phyloP scores from a whole-genome alignment of 2,113 vertebrate species.

The Ctenomys sociabilis region DNA sequence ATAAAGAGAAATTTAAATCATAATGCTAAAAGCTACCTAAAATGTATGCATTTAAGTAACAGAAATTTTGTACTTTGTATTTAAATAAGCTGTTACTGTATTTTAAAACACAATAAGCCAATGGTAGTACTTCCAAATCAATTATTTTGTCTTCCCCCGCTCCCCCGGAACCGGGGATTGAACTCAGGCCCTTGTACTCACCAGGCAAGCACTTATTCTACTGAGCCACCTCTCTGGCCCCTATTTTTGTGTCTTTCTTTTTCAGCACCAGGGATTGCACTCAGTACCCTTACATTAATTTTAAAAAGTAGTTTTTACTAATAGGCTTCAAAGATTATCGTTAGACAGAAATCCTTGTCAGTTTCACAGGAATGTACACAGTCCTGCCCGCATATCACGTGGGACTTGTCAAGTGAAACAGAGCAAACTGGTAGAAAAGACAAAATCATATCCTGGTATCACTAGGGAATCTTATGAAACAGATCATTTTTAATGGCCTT shows the following conservation, averaged over 20 bases:
- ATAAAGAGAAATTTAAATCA: conserved; percentile 43
- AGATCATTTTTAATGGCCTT: conserved; percentile 17
- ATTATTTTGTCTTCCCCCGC: background rate
- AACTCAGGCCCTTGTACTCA: no score
- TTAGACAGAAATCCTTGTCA: background rate
- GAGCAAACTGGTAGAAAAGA: background rate
- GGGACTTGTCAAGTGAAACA: background rate
- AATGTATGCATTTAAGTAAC: conserved; percentile 27
- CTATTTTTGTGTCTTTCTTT: no score
- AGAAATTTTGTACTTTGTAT: conserved; percentile 27
- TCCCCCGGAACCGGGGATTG: no score
- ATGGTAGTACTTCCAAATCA: background rate
- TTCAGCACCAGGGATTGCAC: no score
- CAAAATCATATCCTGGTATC: background rate
- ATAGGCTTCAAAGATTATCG: background rate
- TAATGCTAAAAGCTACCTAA: conserved; percentile 60
- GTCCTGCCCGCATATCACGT: background rate
- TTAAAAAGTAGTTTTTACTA: conserved; percentile 21
- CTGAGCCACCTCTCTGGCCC: no score
- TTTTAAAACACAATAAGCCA: background rate
- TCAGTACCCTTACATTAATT: background rate
- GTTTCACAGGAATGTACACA: background rate
- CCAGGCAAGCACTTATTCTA: no score
- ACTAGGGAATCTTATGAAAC: background rate
- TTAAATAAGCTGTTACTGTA: conserved; percentile 10